Base-by-base conservation (phyloP, 2,113 vertebrate genomes). In the Crotalus tigris region DNA sequence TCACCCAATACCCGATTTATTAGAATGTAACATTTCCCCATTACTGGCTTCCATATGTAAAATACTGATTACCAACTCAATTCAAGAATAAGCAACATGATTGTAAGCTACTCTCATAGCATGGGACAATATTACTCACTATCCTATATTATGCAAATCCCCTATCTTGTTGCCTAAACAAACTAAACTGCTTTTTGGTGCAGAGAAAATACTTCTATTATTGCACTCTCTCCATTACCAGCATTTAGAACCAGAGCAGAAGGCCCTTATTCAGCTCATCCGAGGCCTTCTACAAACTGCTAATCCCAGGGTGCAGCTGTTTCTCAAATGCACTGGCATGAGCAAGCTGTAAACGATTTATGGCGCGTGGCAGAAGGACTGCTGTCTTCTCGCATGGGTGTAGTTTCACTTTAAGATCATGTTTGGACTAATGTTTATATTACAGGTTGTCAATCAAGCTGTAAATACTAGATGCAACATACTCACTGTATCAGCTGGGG, bases 311-410 rank as follows among this genome's bases (percentile, higher is more conserved):
- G 69, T 61, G 91, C 98, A 97, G 97, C 97, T 98, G 97, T 92
- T 97, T 94, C 95, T 89, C 94, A 96, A 96, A 95, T 15, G 91
- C 29, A 93, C 0, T 0, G 91, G 91, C 95, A 97, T 95, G 95
- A 97, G 97, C 97, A 97, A 98, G 97, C 96, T 85, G 0, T 96
- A 94, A 97, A 97, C 96, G 96, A 97, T 98, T 97, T 97, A 95
- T 96, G 97, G 97, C 97, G 26, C 96, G 98, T 98, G 98, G 98
- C 98, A 96, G 97, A 95, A 97, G 97, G 96, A 86, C 97, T 97
- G 97, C 96, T 96, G 97, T 93, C 95, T 96, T 96, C 95, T 95
- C 91, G 90, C 0, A 58, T 94, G 96, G 97, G 98, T 75, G 95
- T 96, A 94, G 96, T 92, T 96, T 96, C 87, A 95, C 95, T 96